Percentiles rank a stretch among this genome's conserved stretches.
phyloP scores from a whole-genome alignment of 2,888 invertebrate genomes.

The Drosophila setosimentum region DNA sequence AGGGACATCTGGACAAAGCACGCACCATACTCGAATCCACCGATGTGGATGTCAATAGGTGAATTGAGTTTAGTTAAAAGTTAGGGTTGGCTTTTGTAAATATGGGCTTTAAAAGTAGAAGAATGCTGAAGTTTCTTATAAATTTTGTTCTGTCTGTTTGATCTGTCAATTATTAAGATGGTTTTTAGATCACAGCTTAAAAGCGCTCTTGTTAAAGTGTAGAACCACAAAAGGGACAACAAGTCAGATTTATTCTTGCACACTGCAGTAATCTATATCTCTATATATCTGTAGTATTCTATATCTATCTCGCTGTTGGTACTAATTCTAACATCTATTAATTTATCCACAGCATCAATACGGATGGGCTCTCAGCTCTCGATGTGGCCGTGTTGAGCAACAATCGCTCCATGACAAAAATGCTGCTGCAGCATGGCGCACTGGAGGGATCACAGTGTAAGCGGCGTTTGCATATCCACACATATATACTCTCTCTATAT shows the following conservation, averaged over 20 bases:
- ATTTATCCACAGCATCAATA: slow-evolving; percentile 89
- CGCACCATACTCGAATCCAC: slow-evolving; percentile 96
- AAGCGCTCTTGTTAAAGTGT: no score
- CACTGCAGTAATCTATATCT: neutral
- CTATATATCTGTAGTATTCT: no score
- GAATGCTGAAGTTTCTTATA: neutral
- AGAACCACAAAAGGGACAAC: no score
- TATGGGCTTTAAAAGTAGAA: neutral
- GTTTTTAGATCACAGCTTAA: neutral
- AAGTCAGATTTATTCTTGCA: neutral
- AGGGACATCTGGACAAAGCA: slow-evolving; percentile 96
- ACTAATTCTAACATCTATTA: neutral
- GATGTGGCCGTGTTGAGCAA: slow-evolving; percentile 97
- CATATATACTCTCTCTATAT: neutral
- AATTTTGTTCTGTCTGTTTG: neutral
- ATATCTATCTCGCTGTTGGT: neutral
- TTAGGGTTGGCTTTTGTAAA: neutral
- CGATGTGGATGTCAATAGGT: slow-evolving; percentile 98
- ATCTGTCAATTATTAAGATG: neutral
- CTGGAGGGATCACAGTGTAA: slow-evolving; percentile 93
- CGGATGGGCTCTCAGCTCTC: slow-evolving; percentile 94
- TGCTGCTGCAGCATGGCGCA: slow-evolving; percentile 95
- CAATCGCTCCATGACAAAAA: slow-evolving; percentile 94
- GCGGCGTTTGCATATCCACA: neutral
- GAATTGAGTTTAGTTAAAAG: slow-evolving; percentile 43